Conservation (phyloP, 2,113 vertebrate genomes). For the Ibidorhyncha struthersii region DNA sequence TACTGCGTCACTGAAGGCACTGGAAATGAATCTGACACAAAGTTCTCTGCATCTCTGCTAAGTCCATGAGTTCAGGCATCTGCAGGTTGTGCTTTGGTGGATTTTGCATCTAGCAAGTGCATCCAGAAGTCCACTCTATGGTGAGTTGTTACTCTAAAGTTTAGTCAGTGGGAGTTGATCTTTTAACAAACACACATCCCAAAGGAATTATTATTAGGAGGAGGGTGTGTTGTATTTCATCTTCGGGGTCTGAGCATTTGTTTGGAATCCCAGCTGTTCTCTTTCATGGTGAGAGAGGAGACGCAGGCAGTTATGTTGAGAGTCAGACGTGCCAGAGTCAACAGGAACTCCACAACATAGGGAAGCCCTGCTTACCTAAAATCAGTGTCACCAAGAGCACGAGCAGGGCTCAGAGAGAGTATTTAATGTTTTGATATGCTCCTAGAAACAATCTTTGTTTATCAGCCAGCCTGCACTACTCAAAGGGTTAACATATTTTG, state of each 20-base stretch:
- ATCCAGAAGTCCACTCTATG: not conserved
- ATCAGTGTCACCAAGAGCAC: not conserved
- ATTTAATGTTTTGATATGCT: not conserved
- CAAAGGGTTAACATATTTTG: not conserved
- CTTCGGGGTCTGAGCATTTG: not conserved
- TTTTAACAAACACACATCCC: not conserved
- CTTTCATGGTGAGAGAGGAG: not conserved
- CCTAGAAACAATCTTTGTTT: not conserved
- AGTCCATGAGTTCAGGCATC: not conserved
- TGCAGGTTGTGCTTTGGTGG: not conserved
- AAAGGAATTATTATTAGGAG: not conserved
- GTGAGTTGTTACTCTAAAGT: not conserved
- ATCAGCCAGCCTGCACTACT: not conserved
- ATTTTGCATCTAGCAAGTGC: not conserved
- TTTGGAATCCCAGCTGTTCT: not conserved
- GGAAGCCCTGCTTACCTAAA: not conserved
- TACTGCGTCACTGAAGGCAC: not conserved
- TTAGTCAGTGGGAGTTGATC: not conserved
- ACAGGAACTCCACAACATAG: not conserved
- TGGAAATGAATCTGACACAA: not conserved
- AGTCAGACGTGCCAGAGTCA: not conserved
- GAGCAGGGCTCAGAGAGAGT: not conserved
- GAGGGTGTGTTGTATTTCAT: not conserved
- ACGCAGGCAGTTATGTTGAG: not conserved
- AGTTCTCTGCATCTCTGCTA: not conserved